Evolutionary conservation across 2,797 vertebrate genomes (phyloP).

Genomic region (Gymnopithys bicolor): DNA sequence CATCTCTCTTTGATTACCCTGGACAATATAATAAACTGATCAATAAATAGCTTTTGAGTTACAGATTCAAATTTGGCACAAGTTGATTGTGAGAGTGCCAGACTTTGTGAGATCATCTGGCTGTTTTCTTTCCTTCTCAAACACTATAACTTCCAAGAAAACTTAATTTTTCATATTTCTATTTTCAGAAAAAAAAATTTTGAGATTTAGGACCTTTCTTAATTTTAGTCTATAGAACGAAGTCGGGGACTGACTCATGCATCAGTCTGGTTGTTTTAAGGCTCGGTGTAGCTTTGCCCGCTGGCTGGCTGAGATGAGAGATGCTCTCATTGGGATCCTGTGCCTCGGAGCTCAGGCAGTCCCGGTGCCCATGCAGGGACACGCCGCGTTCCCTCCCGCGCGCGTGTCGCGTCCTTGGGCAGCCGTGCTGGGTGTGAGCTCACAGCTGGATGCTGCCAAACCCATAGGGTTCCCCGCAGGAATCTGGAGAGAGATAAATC

Average conservation of each 20-base stretch:
- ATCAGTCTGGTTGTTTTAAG: fast-evolving
- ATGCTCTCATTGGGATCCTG: neutral
- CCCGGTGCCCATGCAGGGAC: neutral
- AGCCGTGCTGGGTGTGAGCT: neutral
- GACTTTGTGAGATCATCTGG: neutral
- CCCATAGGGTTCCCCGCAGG: neutral
- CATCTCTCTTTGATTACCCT: neutral
- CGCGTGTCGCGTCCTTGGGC: neutral
- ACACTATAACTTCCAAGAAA: neutral
- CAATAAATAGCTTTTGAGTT: neutral
- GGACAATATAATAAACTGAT: neutral
- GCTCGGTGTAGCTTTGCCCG: neutral
- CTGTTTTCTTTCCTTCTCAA: neutral
- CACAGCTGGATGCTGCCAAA: neutral
- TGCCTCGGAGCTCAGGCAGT: neutral
- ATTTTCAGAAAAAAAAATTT: fast-evolving
- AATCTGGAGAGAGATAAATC: neutral
- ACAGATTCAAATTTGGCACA: neutral
- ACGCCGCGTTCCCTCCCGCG: neutral
- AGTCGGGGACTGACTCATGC: neutral
- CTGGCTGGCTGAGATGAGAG: fast-evolving
- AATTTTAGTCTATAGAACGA: neutral
- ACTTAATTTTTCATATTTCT: fast-evolving
- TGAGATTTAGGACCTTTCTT: neutral
- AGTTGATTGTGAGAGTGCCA: neutral